These are phyloP conservation scores for Camelus dromedarius DNA, from an alignment of 2,113 vertebrate species.

Conservation along the genomic window DNA sequence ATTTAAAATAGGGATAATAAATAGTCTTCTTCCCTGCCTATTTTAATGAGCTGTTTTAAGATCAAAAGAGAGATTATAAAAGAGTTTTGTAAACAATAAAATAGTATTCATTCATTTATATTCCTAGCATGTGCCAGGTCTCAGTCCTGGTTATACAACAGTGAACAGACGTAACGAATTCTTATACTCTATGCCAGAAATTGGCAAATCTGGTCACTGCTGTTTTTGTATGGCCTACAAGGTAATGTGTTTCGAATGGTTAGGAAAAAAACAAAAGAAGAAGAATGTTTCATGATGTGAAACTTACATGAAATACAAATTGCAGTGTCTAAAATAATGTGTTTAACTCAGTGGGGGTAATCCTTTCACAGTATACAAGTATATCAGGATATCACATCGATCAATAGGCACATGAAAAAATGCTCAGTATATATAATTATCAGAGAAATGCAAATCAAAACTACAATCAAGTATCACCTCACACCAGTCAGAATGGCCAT, in stretches of 20 bases:
- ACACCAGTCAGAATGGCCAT: too few relatives aligned
- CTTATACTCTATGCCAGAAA: not conserved
- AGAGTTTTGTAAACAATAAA: slow-evolving; percentile 27
- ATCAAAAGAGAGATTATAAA: slow-evolving; percentile 17
- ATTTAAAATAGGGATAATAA: not conserved
- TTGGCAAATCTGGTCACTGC: not conserved
- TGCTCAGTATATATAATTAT: too few relatives aligned
- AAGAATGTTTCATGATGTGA: slow-evolving; percentile 1
- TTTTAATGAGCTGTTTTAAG: slow-evolving; percentile 50
- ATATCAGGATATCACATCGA: not conserved
- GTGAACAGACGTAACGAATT: not conserved
- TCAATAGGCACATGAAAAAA: too few relatives aligned
- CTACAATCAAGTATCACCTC: too few relatives aligned
- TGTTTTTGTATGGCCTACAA: not conserved
- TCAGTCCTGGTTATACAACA: not conserved
- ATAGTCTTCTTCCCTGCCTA: not conserved
- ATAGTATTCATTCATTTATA: slow-evolving; percentile 24
- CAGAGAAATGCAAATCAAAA: too few relatives aligned
- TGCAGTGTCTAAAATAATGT: not conserved
- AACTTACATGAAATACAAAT: slow-evolving; percentile 35
- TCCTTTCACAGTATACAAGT: not conserved
- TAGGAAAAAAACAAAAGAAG: not conserved
- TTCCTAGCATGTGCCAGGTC: not conserved
- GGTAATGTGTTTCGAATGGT: not conserved
- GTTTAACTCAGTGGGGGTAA: not conserved